These are phyloP conservation scores for Gopherus flavomarginatus DNA, from an alignment of 2,113 vertebrate species.

Conservation along the genomic window DNA sequence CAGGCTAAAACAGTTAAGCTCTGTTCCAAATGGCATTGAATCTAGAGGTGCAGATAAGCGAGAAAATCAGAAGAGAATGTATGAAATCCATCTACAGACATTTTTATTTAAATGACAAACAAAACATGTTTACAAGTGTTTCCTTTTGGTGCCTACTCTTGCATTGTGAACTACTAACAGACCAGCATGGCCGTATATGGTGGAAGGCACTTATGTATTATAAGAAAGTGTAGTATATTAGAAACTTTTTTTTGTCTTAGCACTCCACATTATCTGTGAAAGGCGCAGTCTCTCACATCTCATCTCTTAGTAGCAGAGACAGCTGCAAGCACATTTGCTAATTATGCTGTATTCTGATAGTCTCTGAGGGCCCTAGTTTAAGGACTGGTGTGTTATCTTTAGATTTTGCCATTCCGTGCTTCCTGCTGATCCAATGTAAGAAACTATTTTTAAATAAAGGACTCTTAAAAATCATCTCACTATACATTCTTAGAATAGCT, in stretches of 20 bases:
- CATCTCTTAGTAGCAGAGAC: background rate
- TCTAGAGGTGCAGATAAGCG: too few species aligned
- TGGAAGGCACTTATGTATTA: background rate
- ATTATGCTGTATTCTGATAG: background rate
- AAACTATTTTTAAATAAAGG: background rate
- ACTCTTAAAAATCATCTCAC: background rate
- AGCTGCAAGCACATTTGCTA: background rate
- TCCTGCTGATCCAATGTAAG: background rate
- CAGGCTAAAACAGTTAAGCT: too few species aligned
- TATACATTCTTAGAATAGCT: background rate
- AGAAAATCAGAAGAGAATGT: background rate
- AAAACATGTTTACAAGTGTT: background rate
- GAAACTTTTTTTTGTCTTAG: background rate
- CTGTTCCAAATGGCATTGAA: too few species aligned
- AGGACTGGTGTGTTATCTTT: background rate
- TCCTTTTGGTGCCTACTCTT: background rate
- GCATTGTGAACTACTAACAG: background rate
- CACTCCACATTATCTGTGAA: background rate
- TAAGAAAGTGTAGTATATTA: background rate
- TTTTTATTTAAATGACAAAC: background rate
- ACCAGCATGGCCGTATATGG: background rate
- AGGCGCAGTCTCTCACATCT: background rate
- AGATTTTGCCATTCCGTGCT: background rate
- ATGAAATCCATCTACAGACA: background rate
- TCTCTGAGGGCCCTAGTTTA: background rate